These are phyloP conservation scores for Dromaius novaehollandiae DNA, from an alignment of 2,113 vertebrate species.

Conservation along the genomic window DNA sequence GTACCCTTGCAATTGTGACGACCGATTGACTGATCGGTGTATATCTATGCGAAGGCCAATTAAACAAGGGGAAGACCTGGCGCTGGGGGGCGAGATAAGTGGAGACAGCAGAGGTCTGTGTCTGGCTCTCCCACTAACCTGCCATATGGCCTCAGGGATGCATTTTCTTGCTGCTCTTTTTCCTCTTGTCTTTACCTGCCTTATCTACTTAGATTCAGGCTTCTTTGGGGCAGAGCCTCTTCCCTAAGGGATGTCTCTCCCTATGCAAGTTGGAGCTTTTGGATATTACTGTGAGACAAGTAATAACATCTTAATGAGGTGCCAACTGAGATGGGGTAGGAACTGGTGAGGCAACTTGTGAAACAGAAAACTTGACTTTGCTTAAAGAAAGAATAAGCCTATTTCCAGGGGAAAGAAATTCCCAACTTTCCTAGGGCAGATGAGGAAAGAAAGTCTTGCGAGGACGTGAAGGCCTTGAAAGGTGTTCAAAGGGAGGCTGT, in stretches of 20 bases:
- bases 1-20: background rate
- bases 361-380: background rate
- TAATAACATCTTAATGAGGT: background rate
- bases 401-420: accelerated
- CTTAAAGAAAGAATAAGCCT: background rate
- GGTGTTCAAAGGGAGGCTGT: background rate
- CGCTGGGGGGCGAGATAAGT: background rate
- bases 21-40: background rate
- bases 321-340: background rate
- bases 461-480: background rate
- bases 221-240: background rate
- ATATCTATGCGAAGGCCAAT: background rate
- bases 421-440: background rate
- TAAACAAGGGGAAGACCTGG: background rate
- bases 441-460: background rate
- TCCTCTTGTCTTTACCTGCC: background rate
- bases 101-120: no score
- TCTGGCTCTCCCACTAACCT: background rate
- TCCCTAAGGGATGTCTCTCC: background rate
- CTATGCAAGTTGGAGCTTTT: background rate
- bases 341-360: accelerated
- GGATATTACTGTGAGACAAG: background rate
- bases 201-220: background rate
- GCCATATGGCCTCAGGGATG: background rate
- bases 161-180: background rate